Base-by-base conservation (phyloP, 2,888 invertebrate species). In the Alloplasta piceator region DNA sequence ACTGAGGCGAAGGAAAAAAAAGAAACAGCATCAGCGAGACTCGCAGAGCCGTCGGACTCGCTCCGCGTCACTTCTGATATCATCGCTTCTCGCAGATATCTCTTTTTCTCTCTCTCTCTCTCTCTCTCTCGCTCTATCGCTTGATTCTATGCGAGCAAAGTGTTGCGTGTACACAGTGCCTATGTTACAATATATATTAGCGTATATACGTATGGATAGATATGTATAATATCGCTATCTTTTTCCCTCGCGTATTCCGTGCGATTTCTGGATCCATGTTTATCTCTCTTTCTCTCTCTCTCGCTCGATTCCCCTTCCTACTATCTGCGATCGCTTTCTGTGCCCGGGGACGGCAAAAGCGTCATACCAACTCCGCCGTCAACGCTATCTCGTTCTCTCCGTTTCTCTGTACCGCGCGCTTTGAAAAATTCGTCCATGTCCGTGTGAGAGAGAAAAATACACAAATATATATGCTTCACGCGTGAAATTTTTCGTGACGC, bases 21-120 rank as follows among this genome's bases (percentile, higher is more conserved):
- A 12, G 46, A 7, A 60, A 55, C 58, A 64, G 52, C 63, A 58
- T 43, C 77, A 26, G 14, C 52, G 10, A 43, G 26, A 72, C 66
- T 61, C 43, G 55, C 41, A 48, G 71, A 77, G 71, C 63, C 56
- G 58, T 9, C 52, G 63, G 12, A 50, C 77, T 63, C 60, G 67
- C 56, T 70, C 81, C 70, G 60, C 78, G 74, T 78, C 78, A 78
- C 70, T 70, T 78, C 80, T 77, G 81, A 81, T 74, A 74, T 82
- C 78, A 78, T 82, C 82, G 78, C 38, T 58, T 52, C 70, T 74
- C 80, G 16, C 52, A 46, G 41, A 39, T 16, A 38, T 63, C 38
- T 55, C 10, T 64, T 39, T 48, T 16, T 61, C 9, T 43, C 6
- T 38, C 9, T 26, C 14, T 38, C 6, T 14, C 14, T 12, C 16